A percentile compares a stretch with the other conserved stretches of the same genome.
These are phyloP conservation scores for Yponomeuta sedellus DNA, from an alignment of 2,888 invertebrate genomes.

Conservation along the genomic window DNA sequence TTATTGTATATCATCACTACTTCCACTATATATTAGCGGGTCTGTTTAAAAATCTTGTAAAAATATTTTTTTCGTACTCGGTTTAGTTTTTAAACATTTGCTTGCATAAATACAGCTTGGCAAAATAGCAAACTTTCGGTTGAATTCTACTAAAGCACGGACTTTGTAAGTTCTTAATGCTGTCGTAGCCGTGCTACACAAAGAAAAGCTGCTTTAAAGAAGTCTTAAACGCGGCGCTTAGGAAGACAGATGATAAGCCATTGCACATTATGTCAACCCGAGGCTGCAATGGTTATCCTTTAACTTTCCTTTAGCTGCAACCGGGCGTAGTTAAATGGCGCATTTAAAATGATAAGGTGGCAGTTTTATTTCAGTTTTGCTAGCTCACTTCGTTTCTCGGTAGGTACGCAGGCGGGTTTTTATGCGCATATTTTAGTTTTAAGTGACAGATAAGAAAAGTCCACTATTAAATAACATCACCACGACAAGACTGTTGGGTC, in stretches of 20 bases:
- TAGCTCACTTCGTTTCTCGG: too few relatives aligned
- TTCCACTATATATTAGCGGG: too few relatives aligned
- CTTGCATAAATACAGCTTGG: not conserved
- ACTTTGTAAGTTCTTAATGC: not conserved
- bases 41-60: too few relatives aligned
- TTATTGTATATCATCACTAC: too few relatives aligned
- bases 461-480: too few relatives aligned
- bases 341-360: not conserved
- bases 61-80: too few relatives aligned
- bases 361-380: too few relatives aligned
- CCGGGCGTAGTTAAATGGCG: not conserved
- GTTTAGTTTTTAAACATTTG: too few relatives aligned
- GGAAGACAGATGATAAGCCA: conserved; percentile 1
- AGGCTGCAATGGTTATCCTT: not conserved
- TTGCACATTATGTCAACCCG: not conserved
- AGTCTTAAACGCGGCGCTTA: not conserved
- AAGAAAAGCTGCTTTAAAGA: conserved; percentile 3
- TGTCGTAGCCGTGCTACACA: not conserved
- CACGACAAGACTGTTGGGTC: too few relatives aligned
- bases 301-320: conserved; percentile 1
- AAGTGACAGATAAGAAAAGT: too few relatives aligned
- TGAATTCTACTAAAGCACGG: not conserved
- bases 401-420: too few relatives aligned
- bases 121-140: not conserved
- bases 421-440: too few relatives aligned